Base-by-base conservation (phyloP, 2,113 vertebrate species). In the Myiagra hebetior region DNA sequence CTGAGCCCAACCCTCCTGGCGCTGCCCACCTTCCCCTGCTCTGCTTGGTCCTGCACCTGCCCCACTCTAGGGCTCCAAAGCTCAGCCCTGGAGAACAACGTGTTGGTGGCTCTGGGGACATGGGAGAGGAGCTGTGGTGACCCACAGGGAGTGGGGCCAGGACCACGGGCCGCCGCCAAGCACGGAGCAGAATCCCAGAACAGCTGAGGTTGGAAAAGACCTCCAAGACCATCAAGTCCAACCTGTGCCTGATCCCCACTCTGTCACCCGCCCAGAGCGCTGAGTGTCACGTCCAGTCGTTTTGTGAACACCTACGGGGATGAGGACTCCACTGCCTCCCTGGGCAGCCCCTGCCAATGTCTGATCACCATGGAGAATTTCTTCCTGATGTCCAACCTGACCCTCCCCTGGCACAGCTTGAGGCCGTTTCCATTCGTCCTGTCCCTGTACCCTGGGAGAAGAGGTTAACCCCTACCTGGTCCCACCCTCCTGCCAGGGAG, bases 111-210 rank as follows among this genome's bases (percentile, higher is more conserved):
- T 70, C 46, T 2, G 11, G 62, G 89, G 65, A n/a, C 70, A 14
- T 0, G 3, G 23, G 73, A 42, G 27, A 37, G 72, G 56, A 50
- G 57, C 55, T 39, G 6, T 9, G 68, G 56, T 31, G 26, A 63
- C 50, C 35, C 8, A 10, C 6, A 12, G 62, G 31, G 26, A 44
- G 2, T 2, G 21, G 37, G 28, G 21, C 7, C 2, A 5, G 70
- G 49, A 26, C 28, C 2, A 5, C 0, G 1, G 42, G 79, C 3
- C 10, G 13, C 17, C 0, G 3, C 55, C 33, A 22, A 64, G 44
- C 75, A 11, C 42, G 1, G 8, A 10, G 28, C 39, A 56, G 57
- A 42, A 72, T 31, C 14, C 24, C 67, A 80, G 21, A 7, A 2
- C 22, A 17, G 4, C 3, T 11, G 57, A 33, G 75, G 2, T 0